Percentiles rank a stretch among this genome's conserved stretches.
phyloP scores from a whole-genome alignment of 2,113 vertebrate species.

The Cyrtonyx montezumae region DNA sequence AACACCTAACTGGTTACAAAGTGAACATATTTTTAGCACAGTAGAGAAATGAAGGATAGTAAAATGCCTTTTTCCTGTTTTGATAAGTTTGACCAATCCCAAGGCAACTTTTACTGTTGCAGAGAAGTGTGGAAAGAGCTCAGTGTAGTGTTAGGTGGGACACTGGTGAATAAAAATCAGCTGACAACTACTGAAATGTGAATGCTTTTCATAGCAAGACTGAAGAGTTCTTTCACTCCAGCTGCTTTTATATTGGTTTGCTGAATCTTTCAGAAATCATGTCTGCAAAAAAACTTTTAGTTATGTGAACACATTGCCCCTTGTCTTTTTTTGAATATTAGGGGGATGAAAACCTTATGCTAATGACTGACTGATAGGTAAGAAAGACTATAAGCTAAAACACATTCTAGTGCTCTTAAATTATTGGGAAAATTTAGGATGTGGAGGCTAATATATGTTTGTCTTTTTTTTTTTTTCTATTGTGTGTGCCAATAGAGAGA shows the following conservation, averaged over 20 bases:
- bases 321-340: neutral
- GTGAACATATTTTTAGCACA: neutral
- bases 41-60: neutral
- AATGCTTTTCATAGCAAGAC: neutral
- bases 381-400: neutral
- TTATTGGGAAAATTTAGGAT: rapidly evolving
- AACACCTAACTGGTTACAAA: neutral
- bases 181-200: neutral
- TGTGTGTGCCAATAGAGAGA: neutral
- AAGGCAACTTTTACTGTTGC: neutral
- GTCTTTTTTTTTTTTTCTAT: neutral
- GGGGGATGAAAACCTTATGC: neutral
- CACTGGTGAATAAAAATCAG: neutral
- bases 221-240: neutral
- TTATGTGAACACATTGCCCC: neutral
- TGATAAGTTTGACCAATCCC: neutral
- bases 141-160: too few species aligned
- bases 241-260: neutral
- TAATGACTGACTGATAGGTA: neutral
- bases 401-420: neutral
- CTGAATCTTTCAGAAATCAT: neutral
- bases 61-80: neutral
- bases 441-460: neutral
- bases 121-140: neutral
- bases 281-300: neutral